These are phyloP conservation scores for Sycophaga agraensis DNA, from an alignment of 1,140 invertebrate species.

Conservation along the genomic window DNA sequence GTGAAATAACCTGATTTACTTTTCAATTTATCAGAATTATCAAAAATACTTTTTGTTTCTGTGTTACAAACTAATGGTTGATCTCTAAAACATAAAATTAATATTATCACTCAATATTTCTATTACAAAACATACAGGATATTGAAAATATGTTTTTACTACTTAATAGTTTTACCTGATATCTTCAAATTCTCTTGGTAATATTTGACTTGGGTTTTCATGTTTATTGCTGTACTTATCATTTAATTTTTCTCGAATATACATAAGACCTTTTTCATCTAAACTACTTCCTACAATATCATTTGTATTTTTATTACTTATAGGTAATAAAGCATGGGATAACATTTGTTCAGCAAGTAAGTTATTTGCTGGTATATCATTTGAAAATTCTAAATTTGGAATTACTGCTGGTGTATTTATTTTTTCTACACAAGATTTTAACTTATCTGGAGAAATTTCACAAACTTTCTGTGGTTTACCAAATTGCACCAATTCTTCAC, in stretches of 20 bases:
- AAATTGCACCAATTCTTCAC: conserved; percentile 8
- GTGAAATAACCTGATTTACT: not conserved
- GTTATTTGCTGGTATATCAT: conserved; percentile 25
- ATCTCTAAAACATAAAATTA: not conserved
- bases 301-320: conserved; percentile 38
- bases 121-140: too few species aligned
- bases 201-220: conserved; percentile 5
- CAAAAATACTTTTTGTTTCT: not conserved
- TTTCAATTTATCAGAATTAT: not conserved
- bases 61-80: not conserved
- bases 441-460: not conserved
- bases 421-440: not conserved
- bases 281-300: conserved; percentile 51
- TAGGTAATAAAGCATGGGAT: conserved; percentile 42
- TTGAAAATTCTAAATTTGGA: conserved; percentile 22
- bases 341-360: conserved; percentile 41
- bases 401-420: not conserved
- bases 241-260: conserved; percentile 47
- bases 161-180: not conserved
- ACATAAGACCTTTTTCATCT: conserved; percentile 39
- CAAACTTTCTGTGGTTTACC: not conserved
- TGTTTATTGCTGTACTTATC: conserved; percentile 32
- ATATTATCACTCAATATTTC: not conserved
- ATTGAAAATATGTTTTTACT: not conserved
- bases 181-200: conserved; percentile 16